Conservation (phyloP, 2,888 invertebrate species). For the Ptychoptera albimana region DNA sequence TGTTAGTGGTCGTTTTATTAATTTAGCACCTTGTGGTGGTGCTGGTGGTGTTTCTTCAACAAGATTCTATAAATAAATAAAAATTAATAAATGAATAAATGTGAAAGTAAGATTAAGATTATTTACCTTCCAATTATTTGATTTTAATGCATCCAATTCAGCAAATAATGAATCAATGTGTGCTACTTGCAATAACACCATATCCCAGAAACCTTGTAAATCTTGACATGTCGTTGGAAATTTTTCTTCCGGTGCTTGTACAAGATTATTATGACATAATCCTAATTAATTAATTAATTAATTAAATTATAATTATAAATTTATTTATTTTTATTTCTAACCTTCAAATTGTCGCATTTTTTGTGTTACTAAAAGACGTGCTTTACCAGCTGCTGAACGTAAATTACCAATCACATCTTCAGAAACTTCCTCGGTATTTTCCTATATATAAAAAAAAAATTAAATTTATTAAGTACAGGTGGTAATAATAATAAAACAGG, state of each 20-base stretch:
- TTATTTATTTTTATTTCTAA: conserved; percentile 13
- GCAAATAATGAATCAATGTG: conserved; percentile 67
- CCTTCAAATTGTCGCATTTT: conserved; percentile 94
- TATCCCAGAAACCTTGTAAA: conserved; percentile 94
- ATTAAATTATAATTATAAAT: not conserved
- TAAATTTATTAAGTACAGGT: conserved; percentile 2
- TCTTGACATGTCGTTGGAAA: conserved; percentile 83
- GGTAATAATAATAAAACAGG: too few species aligned
- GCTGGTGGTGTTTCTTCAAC: conserved; percentile 8
- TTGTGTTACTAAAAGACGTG: conserved; percentile 71
- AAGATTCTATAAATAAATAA: conserved; percentile 14
- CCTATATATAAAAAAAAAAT: conserved; percentile 6
- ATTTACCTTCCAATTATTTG: conserved; percentile 50
- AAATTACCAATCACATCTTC: conserved; percentile 74
- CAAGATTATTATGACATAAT: conserved; percentile 46
- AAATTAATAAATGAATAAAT: not conserved
- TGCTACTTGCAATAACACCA: conserved; percentile 83
- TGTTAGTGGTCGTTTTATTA: conserved; percentile 16
- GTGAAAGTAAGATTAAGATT: conserved; percentile 1
- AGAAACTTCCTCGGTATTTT: conserved; percentile 36
- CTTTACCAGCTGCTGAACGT: conserved; percentile 81
- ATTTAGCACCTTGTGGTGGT: conserved; percentile 13
- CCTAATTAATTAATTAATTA: conserved; percentile 28
- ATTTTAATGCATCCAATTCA: conserved; percentile 45
- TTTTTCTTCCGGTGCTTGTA: conserved; percentile 54